Evolutionary conservation across 2,113 vertebrate genomes (phyloP).

Genomic region (Malurus elegans): DNA sequence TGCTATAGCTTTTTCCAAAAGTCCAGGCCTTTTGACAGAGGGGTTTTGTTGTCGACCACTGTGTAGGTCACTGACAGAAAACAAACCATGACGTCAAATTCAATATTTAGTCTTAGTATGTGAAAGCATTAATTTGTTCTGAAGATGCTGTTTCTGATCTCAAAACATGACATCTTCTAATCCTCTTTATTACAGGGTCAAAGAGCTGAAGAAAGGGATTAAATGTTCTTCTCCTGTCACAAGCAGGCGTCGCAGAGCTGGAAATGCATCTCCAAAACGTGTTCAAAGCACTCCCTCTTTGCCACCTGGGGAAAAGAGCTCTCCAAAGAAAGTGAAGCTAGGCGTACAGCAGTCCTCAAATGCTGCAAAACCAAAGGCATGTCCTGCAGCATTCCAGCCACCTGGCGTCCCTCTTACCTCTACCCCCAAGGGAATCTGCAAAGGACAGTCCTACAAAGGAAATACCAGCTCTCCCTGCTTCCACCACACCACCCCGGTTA

Average conservation of each 20-base stretch:
- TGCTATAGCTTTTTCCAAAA: neutral
- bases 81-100: neutral
- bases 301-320: conserved; percentile 75
- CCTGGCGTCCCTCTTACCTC: conserved; percentile 65
- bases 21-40: neutral
- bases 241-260: conserved; percentile 34
- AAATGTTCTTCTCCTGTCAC: conserved; percentile 44
- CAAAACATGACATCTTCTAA: neutral
- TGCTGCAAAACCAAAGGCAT: conserved; percentile 28
- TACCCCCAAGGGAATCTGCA: conserved; percentile 64
- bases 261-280: conserved; percentile 71
- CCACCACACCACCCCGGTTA: conserved; percentile 62
- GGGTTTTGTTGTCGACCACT: neutral
- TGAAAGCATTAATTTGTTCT: neutral
- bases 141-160: neutral
- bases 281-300: conserved; percentile 55
- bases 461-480: conserved; percentile 21
- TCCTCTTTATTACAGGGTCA: conserved; percentile 79
- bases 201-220: conserved; percentile 83
- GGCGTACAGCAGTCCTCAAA: conserved; percentile 47
- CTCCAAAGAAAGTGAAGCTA: conserved; percentile 81
- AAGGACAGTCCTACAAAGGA: conserved; percentile 22
- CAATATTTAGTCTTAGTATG: neutral
- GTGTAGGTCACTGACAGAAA: neutral
- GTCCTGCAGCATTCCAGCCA: conserved; percentile 39